phyloP scores from a whole-genome alignment of 1,140 invertebrate genomes.

The Drosophila rhopaloa region DNA sequence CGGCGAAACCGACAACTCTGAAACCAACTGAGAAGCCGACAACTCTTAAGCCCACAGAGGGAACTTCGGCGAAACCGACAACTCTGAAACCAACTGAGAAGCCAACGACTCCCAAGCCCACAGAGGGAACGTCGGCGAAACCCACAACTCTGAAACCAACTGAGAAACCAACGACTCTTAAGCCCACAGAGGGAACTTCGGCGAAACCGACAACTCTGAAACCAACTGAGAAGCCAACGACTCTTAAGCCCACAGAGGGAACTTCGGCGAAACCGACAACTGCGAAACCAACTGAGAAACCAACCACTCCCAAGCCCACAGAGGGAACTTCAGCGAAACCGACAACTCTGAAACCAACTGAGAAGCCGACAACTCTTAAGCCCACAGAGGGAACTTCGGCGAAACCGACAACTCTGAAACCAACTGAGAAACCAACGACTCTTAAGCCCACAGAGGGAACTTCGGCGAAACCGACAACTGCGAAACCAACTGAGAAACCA shows the following conservation, averaged over 20 bases:
- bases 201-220: constrained; percentile 1
- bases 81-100: not conserved
- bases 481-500: not conserved
- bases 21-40: not conserved
- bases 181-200: not conserved
- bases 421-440: constrained; percentile 1
- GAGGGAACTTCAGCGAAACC: constrained; percentile 8
- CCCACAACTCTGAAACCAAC: constrained; percentile 15
- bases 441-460: not conserved
- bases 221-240: constrained; percentile 11
- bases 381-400: not conserved
- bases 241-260: not conserved
- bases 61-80: constrained; percentile 11
- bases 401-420: constrained; percentile 17
- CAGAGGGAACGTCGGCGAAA: not conserved
- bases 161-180: not conserved
- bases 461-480: not conserved
- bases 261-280: not conserved
- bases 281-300: no score
- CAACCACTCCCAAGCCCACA: constrained; percentile 6
- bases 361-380: not conserved
- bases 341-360: not conserved
- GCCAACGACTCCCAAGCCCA: not conserved
- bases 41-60: not conserved
- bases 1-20: not conserved